Conservation (phyloP, 1,140 invertebrate species). For the Drosophila tropicalis region DNA sequence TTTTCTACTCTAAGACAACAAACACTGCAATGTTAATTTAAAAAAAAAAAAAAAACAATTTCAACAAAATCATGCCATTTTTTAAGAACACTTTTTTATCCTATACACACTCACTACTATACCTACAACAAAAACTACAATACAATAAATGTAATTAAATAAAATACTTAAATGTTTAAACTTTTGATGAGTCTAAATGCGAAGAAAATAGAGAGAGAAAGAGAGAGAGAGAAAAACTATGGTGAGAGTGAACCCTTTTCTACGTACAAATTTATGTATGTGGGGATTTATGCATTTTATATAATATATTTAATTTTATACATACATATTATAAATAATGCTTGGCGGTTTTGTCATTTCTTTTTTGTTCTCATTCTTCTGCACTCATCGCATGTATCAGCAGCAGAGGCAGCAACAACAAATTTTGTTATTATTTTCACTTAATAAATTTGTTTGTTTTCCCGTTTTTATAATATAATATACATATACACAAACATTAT, state of each 20-base stretch:
- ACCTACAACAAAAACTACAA: conserved; percentile 54
- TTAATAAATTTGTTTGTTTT: conserved; percentile 31
- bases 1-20: conserved; percentile 68
- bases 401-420: not conserved
- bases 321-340: conserved; percentile 22
- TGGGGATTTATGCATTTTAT: conserved; percentile 29
- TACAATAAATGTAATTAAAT: conserved; percentile 78
- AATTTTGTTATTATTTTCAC: conserved; percentile 44
- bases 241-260: conserved; percentile 6
- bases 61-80: conserved; percentile 50
- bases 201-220: conserved; percentile 3
- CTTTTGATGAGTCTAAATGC: conserved; percentile 1
- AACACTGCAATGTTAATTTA: conserved; percentile 71
- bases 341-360: conserved; percentile 52
- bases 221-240: not conserved
- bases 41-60: conserved; percentile 31
- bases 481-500: conserved; percentile 8
- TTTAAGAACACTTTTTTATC: conserved; percentile 57
- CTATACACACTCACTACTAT: conserved; percentile 32
- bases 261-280: not conserved
- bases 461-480: conserved; percentile 42
- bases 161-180: conserved; percentile 66
- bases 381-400: conserved; percentile 52
- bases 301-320: conserved; percentile 5
- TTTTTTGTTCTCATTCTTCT: conserved; percentile 69